Conservation (phyloP, 2,113 vertebrate genomes). For the Callionymus lyra region DNA sequence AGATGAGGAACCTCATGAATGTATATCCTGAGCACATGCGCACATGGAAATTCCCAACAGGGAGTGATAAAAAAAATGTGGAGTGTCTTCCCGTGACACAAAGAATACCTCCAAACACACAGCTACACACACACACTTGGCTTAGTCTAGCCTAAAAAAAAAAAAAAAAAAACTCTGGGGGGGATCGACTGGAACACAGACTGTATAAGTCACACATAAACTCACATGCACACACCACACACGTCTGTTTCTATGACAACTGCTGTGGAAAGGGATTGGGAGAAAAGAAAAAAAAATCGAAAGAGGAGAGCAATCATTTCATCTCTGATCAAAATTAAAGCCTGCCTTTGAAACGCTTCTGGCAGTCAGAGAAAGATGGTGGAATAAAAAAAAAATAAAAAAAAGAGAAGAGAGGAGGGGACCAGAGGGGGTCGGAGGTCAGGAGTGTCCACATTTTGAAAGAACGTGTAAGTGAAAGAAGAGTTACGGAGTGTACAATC, state of each 20-base stretch:
- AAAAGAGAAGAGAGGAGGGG: neutral
- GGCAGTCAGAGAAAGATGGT: constrained; percentile 33
- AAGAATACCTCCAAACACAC: constrained; percentile 9
- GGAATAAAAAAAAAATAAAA: neutral
- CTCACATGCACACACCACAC: constrained; percentile 18
- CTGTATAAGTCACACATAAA: constrained; percentile 30
- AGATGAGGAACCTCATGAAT: neutral
- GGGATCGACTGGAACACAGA: constrained; percentile 73
- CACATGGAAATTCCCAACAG: no score
- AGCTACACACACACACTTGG: constrained; percentile 38
- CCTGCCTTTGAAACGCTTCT: constrained; percentile 45
- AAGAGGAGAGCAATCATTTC: constrained; percentile 68
- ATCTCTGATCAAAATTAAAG: constrained; percentile 76
- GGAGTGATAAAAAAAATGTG: no score
- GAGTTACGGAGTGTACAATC: no score
- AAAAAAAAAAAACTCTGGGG: constrained; percentile 76
- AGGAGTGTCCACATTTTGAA: no score
- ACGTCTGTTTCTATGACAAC: constrained; percentile 78
- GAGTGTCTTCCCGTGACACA: neutral
- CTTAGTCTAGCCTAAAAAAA: constrained; percentile 72
- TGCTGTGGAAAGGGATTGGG: constrained; percentile 46
- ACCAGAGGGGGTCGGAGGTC: no score
- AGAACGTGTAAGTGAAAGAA: no score
- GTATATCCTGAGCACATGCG: no score
- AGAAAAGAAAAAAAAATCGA: constrained; percentile 49